Base-by-base conservation (phyloP, 2,797 vertebrate species). In the Merluccius polli region DNA sequence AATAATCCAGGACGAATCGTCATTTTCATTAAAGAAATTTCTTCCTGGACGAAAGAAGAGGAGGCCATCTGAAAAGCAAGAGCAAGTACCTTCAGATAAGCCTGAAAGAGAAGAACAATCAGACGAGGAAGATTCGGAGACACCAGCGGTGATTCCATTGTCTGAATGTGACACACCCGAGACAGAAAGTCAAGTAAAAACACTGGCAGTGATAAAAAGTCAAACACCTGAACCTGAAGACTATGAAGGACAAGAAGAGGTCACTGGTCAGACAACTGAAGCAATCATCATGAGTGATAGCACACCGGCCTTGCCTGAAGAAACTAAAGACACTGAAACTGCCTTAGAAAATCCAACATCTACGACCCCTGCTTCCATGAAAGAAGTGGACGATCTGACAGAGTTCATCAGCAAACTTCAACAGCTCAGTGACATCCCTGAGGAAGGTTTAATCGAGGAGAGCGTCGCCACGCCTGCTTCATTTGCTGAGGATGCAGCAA, bases 111-210 rank as follows among this genome's bases (percentile, higher is more conserved):
- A 91, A 0, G 71, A 78, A 41, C 31, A 88, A 77, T 86, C 88
- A 74, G 87, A 73, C 1, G 96, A 97, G 30, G 96, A 97, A 7
- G 95, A 98, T 74, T 93, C 94, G 0, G 96, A 98, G 75, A 95
- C 96, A 68, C 97, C 97, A 24, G 95, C 94, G 24, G 95, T 99
- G 65, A 93, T 99, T 70, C 97, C 97, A 48, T 87, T 98, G 74
- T 95, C 96, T 2, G 96, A 99, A 84, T 98, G 95, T 15, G 95
- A 97, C 35, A 92, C 89, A 2, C 89, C 87, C 32, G 96, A 97
- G 38, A 93, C 93, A 78, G 94, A 92, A 35, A 79, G 91, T 71
- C 91, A 80, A n/a, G 67, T 75, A 78, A 72, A 83, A 81, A 85
- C 82, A 75, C 75, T 86, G 32, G 77, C 75, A 38, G 76, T 80